Percentiles rank a stretch among this genome's conserved stretches.
Conservation (phyloP, 2,888 invertebrate genomes). For the Zootermopsis nevadensis region DNA sequence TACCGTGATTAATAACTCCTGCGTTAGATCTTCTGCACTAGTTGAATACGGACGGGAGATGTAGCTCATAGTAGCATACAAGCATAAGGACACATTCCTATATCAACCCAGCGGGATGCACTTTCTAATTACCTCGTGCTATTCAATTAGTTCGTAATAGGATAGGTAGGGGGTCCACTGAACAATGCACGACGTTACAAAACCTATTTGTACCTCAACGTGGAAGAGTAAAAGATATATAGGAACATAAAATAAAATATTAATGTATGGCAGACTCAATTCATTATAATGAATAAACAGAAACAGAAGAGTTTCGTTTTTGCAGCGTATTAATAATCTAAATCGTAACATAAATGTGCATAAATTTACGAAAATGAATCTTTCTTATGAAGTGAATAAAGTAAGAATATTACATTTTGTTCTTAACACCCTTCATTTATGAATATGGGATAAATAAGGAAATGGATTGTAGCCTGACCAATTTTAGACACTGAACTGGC, state of each 20-base stretch:
- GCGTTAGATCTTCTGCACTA: not conserved
- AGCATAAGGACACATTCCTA: constrained; percentile 36
- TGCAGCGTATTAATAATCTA: not conserved
- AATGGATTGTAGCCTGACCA: no score
- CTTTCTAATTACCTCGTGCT: constrained; percentile 44
- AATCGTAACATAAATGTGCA: not conserved
- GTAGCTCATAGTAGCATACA: constrained; percentile 11
- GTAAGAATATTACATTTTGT: no score
- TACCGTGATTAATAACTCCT: no score
- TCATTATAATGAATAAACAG: constrained; percentile 11
- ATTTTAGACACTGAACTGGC: no score
- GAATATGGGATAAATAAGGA: no score
- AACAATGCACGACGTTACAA: constrained; percentile 35
- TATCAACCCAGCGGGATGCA: constrained; percentile 38
- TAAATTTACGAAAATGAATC: not conserved
- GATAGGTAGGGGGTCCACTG: constrained; percentile 30
- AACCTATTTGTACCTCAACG: constrained; percentile 32
- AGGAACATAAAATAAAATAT: constrained; percentile 35
- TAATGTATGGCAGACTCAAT: constrained; percentile 31
- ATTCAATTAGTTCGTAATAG: constrained; percentile 45
- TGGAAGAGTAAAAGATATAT: constrained; percentile 27
- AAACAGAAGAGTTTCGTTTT: not conserved
- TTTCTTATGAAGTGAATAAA: not conserved
- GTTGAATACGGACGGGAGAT: not conserved
- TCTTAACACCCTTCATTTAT: no score